Conservation (phyloP, 2,797 vertebrate species). For the Dallia pectoralis region DNA sequence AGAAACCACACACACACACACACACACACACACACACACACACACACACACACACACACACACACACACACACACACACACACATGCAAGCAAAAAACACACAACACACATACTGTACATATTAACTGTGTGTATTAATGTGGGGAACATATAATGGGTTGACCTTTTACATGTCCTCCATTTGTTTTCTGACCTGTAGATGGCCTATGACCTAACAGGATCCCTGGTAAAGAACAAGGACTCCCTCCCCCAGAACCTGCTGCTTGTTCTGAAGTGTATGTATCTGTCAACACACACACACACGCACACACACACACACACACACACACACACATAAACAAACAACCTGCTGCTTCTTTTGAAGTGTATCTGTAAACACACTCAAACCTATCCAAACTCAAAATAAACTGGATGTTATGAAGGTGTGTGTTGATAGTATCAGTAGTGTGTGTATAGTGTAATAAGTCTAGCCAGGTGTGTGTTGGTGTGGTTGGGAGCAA, state of each 20-base stretch:
- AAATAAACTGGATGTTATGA: conserved; percentile 6
- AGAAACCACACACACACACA: conserved; percentile 26
- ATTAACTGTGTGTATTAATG: background rate
- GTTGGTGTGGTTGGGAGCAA: conserved; percentile 40
- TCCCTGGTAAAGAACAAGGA: conserved; percentile 91
- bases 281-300: conserved; percentile 39
- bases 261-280: conserved; percentile 95
- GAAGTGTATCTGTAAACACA: conserved; percentile 81
- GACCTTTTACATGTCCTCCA: conserved; percentile 4
- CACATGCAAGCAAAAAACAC: too few relatives aligned
- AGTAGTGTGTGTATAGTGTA: conserved; percentile 69
- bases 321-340: conserved; percentile 33
- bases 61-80: conserved; percentile 9
- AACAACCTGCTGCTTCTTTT: conserved; percentile 83
- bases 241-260: conserved; percentile 88
- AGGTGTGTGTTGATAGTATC: conserved; percentile 39
- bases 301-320: conserved; percentile 32
- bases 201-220: conserved; percentile 90
- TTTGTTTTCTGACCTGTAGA: conserved; percentile 67
- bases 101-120: conserved; percentile 5
- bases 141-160: background rate
- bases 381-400: conserved; percentile 37
- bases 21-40: conserved; percentile 16
- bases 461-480: conserved; percentile 68
- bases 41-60: conserved; percentile 1